Percentiles rank a stretch among this genome's conserved stretches.
Evolutionary conservation across 2,113 vertebrate species (phyloP).

Genomic region (Chionis minor): DNA sequence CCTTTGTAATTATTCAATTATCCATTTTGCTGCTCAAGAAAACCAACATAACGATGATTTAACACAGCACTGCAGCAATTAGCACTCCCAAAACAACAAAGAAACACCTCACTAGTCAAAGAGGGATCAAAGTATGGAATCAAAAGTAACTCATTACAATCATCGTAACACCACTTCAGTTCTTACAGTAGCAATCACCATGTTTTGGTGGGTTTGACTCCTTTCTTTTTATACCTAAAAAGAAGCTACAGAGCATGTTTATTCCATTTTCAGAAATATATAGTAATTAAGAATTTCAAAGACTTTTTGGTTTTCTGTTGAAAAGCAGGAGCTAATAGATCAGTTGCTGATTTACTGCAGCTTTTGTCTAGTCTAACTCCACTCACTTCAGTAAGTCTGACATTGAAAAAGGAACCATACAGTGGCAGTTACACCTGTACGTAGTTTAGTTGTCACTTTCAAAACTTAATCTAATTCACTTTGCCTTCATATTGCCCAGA

Average conservation of each 20-base stretch:
- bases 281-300: conserved; percentile 6
- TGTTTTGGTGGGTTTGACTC: background rate
- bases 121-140: conserved; percentile 38
- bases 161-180: background rate
- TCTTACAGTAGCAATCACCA: background rate
- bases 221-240: background rate
- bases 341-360: background rate
- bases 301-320: background rate
- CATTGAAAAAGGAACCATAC: background rate
- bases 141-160: conserved; percentile 17
- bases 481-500: background rate
- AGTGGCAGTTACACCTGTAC: background rate
- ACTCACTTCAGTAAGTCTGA: background rate
- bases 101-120: conserved; percentile 18
- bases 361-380: background rate
- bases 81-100: conserved; percentile 30
- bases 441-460: conserved; percentile 22
- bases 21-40: conserved; percentile 22
- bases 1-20: conserved; percentile 29
- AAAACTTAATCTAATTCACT: background rate
- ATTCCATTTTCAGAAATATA: background rate
- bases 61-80: conserved; percentile 25
- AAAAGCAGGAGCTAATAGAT: background rate
- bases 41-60: background rate
- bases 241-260: background rate